Evolutionary conservation across 2,797 vertebrate species (phyloP).

Genomic region (Eupleurogrammus muticus): DNA sequence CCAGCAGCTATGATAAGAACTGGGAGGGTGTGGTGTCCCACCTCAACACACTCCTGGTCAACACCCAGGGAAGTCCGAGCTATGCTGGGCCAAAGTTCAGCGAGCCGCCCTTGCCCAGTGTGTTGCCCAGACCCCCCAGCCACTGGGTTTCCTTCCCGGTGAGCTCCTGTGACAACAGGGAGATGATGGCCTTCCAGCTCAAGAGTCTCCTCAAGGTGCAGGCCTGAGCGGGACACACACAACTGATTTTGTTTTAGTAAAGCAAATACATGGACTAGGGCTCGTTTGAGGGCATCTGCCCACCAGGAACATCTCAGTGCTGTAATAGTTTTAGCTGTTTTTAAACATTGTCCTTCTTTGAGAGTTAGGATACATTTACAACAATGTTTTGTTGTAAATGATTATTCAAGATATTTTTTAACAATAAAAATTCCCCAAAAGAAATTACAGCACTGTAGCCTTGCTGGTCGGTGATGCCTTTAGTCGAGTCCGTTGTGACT

Average conservation of each 20-base stretch:
- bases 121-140: slow-evolving; percentile 96
- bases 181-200: slow-evolving; percentile 97
- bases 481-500: slow-evolving; percentile 66
- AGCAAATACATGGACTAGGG: slow-evolving; percentile 68
- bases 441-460: slow-evolving; percentile 72
- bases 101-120: slow-evolving; percentile 95
- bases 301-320: slow-evolving; percentile 73
- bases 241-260: slow-evolving; percentile 33
- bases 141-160: slow-evolving; percentile 96
- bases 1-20: slow-evolving; percentile 82
- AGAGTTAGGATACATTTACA: slow-evolving; percentile 51
- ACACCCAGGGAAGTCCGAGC: slow-evolving; percentile 89
- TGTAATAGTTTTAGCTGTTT: slow-evolving; percentile 75
- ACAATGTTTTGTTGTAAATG: slow-evolving; percentile 45
- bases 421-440: slow-evolving; percentile 5
- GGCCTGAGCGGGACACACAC: slow-evolving; percentile 82
- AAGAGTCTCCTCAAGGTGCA: slow-evolving; percentile 98
- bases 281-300: slow-evolving; percentile 54
- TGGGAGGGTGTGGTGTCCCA: slow-evolving; percentile 90
- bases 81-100: slow-evolving; percentile 98
- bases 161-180: slow-evolving; percentile 90
- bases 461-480: slow-evolving; percentile 75
- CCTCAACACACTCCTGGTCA: slow-evolving; percentile 87
- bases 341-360: slow-evolving; percentile 53
- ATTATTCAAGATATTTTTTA: slow-evolving; percentile 38